Evolutionary conservation across 2,113 vertebrate species (phyloP), one percentile per base, ranked within the genome.

Genomic region (Deroptyus accipitrinus): DNA sequence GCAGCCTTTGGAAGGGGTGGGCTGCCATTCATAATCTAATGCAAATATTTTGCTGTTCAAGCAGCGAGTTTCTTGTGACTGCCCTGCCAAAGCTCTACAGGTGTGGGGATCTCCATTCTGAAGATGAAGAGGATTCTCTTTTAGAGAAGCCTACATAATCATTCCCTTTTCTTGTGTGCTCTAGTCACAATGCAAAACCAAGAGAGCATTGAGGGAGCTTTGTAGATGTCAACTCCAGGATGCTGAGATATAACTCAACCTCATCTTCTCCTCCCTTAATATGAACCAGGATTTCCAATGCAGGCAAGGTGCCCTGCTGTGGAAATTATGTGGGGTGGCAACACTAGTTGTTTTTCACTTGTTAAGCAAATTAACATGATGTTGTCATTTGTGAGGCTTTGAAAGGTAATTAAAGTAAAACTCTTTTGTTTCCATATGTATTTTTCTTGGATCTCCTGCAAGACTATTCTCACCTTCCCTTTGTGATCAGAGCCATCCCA

Each of bases 391-490:
- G 28, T 88, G 86, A 98, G 97, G 97, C 92, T 80, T 97, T 97
- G 96, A 98, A 98, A 98, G 97, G 97, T 98, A 97, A 98, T 98
- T 98, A 98, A 98, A 98, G 98, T 98, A 97, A 98, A 98, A 98
- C 98, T 98, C 97, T 98, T 98, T 98, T 98, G 98, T 98, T 98
- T 98, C 97, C 96, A 97, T 98, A 97, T 98, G 98, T 98, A 98
- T 98, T 98, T 98, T 98, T 98, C 98, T 98, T 98, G 98, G 98
- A 98, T 97, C 98, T 98, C 96, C 98, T 98, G 98, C 98, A 98
- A 98, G 98, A 98, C 98, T 96, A 98, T 98, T 98, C 97, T 98
- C 98, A 98, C 98, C 98, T 98, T 98, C 98, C 98, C 98, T 98
- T 98, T 98, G 98, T 98, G 98, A 98, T 98, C 98, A 98, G 98